Evolutionary conservation across 92 coral and sea anemone species (phyloP), one percentile per base, ranked within the genome.

Genomic region (Galaxea fascicularis): DNA sequence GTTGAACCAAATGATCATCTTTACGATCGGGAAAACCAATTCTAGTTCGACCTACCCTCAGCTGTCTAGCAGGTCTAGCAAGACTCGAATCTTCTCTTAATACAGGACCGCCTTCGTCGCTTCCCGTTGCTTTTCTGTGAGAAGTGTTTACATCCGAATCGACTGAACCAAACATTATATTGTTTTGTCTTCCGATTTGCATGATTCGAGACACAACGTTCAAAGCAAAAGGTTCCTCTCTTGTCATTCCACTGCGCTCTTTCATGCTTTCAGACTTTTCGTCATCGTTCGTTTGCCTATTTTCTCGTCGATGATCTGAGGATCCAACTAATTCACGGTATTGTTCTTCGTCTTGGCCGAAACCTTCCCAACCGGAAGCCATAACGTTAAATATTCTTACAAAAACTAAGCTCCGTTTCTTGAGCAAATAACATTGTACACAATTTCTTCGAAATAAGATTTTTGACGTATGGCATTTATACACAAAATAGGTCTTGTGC

Each of bases 41-140:
- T 47, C 84, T 65, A 8, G 75, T 67, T 16, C 84, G 73, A 52
- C 84, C n/a, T n/a, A n/a, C n/a, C n/a, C n/a, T n/a, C n/a, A n/a
- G n/a, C n/a, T n/a, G n/a, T n/a, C n/a, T n/a, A 74, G 26, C 39
- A 77, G 8, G 18, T 7, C 57, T 71, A 24, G 10, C 0, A 28
- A 71, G 82, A 4, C 6, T 60, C 82, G 70, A 26, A 35, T 21
- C 54, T 10, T 39, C 68, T 17, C 35, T 59, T 24, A 77, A 45
- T 10, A 77, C 82, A 11, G 82, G 82, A 7, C 21, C 25, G 52
- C 56, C 52, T 59, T 77, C 24, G 14, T 58, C 31, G 15, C 28
- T 17, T 1, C 31, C 14, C 4, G 28, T 35, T 54, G n/a, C n/a
- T n/a, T n/a, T n/a, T n/a, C n/a, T n/a, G n/a, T n/a, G n/a, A n/a